phyloP scores from a whole-genome alignment of 2,888 invertebrate species.

The Drosophila borealis region DNA sequence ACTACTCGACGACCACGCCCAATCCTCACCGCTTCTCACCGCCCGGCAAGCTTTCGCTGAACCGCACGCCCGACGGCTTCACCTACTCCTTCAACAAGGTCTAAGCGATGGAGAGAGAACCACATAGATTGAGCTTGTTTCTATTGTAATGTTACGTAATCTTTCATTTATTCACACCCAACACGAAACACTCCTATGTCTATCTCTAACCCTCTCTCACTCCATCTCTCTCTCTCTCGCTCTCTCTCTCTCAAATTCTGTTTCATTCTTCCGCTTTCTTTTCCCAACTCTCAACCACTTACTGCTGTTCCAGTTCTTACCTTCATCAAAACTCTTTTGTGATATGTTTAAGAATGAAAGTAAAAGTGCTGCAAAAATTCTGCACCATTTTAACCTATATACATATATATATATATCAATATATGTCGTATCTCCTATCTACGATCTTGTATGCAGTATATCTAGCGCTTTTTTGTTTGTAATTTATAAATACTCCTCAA shows the following conservation, averaged over 20 bases:
- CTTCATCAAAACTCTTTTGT: conserved; percentile 80
- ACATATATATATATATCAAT: conserved; percentile 26
- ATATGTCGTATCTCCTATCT: conserved; percentile 63
- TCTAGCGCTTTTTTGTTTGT: conserved; percentile 55
- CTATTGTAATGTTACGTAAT: conserved; percentile 57
- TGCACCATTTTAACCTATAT: conserved; percentile 36
- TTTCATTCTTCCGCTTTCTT: conserved; percentile 14
- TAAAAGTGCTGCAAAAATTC: conserved; percentile 62
- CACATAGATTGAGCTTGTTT: conserved; percentile 74
- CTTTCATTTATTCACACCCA: conserved; percentile 34
- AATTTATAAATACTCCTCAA: conserved; percentile 60
- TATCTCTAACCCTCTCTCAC: conserved; percentile 12
- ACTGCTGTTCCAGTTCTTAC: conserved; percentile 44
- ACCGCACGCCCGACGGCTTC: conserved; percentile 94
- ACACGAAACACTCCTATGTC: conserved; percentile 29
- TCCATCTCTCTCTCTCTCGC: conserved; percentile 20
- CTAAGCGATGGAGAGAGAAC: conserved; percentile 73
- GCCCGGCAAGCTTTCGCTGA: conserved; percentile 93
- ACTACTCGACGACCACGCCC: conserved; percentile 87
- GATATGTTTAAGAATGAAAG: conserved; percentile 71
- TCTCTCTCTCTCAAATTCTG: conserved; percentile 19
- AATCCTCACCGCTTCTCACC: conserved; percentile 92
- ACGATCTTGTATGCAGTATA: conserved; percentile 41
- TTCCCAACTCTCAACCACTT: conserved; percentile 26
- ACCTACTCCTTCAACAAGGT: conserved; percentile 93